Conservation (phyloP, 2,888 invertebrate genomes). For the Cepaea hortensis region DNA sequence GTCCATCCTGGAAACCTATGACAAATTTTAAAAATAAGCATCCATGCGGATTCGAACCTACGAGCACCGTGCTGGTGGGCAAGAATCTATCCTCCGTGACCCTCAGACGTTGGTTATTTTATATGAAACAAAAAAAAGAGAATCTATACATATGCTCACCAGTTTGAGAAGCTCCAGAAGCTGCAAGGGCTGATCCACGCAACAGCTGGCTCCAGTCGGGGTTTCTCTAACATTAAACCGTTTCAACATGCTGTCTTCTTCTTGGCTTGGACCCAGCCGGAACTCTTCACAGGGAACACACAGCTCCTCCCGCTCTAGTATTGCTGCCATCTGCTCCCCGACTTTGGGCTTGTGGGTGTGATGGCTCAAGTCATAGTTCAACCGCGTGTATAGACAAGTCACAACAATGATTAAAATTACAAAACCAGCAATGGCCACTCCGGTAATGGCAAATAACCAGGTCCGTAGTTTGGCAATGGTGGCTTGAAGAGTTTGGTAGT, state of each 20-base stretch:
- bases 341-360: constrained; percentile 70
- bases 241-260: constrained; percentile 67
- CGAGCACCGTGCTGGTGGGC: no score
- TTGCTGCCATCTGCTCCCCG: constrained; percentile 67
- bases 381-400: constrained; percentile 64
- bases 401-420: constrained; percentile 64
- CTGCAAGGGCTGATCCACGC: constrained; percentile 67
- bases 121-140: no score
- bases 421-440: constrained; percentile 60
- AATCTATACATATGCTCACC: constrained; percentile 56
- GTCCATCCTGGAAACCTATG: no score
- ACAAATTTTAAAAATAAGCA: no score
- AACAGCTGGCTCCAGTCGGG: constrained; percentile 61
- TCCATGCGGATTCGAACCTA: no score
- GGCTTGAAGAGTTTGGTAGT: constrained; percentile 40
- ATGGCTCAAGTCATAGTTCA: constrained; percentile 65
- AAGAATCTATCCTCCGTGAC: no score
- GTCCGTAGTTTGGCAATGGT: constrained; percentile 52
- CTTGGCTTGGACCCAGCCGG: constrained; percentile 65
- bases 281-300: constrained; percentile 67
- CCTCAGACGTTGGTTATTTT: no score
- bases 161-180: constrained; percentile 63
- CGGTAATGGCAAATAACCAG: constrained; percentile 61
- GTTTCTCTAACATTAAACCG: constrained; percentile 62
- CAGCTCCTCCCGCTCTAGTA: constrained; percentile 66